These are phyloP conservation scores for Microctonus brassicae DNA, from an alignment of 2,888 invertebrate genomes.

Conservation along the genomic window DNA sequence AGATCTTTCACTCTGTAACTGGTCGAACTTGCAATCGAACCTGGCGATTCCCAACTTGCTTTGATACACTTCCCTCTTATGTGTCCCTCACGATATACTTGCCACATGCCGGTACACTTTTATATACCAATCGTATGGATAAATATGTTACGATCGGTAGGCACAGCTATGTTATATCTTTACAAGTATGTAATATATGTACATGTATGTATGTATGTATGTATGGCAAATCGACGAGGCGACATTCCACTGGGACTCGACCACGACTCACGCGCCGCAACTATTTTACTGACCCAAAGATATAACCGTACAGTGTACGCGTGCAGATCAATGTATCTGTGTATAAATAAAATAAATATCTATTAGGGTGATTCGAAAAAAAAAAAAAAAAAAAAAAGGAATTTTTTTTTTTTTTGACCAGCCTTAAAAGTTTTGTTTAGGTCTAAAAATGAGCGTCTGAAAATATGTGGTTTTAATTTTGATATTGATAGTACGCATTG, in stretches of 20 bases:
- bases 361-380: too few species aligned
- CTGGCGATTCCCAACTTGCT: conserved; percentile 44
- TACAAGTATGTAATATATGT: conserved; percentile 3
- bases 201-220: conserved; percentile 8
- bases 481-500: too few species aligned
- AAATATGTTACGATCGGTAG: conserved; percentile 33
- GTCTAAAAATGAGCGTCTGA: too few species aligned
- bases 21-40: conserved; percentile 55
- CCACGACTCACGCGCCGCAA: conserved; percentile 40
- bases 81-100: conserved; percentile 10
- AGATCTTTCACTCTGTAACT: conserved; percentile 59
- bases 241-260: conserved; percentile 42
- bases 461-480: too few species aligned
- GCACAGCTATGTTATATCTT: conserved; percentile 11
- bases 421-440: too few species aligned
- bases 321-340: conserved; percentile 17
- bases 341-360: too few species aligned
- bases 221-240: conserved; percentile 41
- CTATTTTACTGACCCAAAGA: conserved; percentile 61
- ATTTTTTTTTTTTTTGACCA: too few species aligned
- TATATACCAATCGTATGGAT: conserved; percentile 25
- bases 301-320: conserved; percentile 42
- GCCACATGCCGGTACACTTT: conserved; percentile 26
- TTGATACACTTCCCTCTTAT: conserved; percentile 3
- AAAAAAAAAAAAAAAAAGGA: too few species aligned